Base-by-base conservation (phyloP, 1,140 invertebrate genomes). In the Drosophila eugracilis region DNA sequence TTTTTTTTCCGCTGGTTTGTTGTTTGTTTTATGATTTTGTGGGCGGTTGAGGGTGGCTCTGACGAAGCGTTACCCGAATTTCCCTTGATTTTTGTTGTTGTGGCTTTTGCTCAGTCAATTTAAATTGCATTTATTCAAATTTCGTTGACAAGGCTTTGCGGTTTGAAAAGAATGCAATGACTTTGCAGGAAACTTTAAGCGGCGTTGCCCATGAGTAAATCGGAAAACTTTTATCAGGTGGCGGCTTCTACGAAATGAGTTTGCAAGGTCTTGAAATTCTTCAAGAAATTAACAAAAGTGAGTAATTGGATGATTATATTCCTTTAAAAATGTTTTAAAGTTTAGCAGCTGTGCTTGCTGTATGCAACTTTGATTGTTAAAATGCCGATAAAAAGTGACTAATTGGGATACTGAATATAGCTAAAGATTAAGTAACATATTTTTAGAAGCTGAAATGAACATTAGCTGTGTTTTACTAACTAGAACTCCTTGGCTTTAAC, bases 91-190 rank as follows among this genome's bases (percentile, higher is more conserved):
- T 37, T 48, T 77, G 45, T 65, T 42, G 49, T 26, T n/a, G n/a
- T n/a, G n/a, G n/a, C n/a, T n/a, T 22, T 37, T 48, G 69, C 28
- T 52, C 41, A 50, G 49, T 63, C 50, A 79, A 78, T 71, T 70
- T 75, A 70, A 70, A 79, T 75, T 79, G 77, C 77, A 80, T 79
- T 79, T 72, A 80, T 80, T 75, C 67, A 79, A 79, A 79, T 70
- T 57, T 75, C 45, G 49, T 41, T 78, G 48, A 66, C 48, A 67
- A 42, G 26, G 28, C 71, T 74, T 74, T 65, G 72, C 70, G 57
- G 67, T 72, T 71, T 36, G 21, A 2, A 59, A 21, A 28, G 52
- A 75, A 60, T 66, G 30, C 37, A 42, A 42, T 42, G n/a, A 42
- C 30, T 65, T 28, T 10, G 28, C 6, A 42, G 14, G 19, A 14